Evolutionary conservation across 2,797 vertebrate species (phyloP), one percentile per base, ranked within the genome.

Genomic region (Choloepus didactylus): DNA sequence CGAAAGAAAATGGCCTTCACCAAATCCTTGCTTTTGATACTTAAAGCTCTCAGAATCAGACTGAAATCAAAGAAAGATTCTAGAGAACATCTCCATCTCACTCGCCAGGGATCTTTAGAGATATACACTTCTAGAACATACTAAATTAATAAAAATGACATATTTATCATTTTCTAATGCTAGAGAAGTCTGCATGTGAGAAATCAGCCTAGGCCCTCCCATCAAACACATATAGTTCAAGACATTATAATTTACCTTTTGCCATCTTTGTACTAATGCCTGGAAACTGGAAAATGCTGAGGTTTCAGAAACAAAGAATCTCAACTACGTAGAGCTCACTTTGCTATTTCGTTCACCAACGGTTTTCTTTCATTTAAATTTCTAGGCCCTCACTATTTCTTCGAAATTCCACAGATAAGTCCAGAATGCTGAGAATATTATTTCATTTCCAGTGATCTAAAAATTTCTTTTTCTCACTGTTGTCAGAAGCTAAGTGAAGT

Each of bases 31-130:
- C 21, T 82, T 93, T 92, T 64, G 38, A 94, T 46, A 60, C 5
- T 69, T 38, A 51, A 92, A 85, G 77, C 35, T 91, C 85, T 54
- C 5, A 93, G 72, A 87, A 75, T 59, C 46, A 64, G 72, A 75
- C 19, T 64, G 44, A 89, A 81, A 67, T 64, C 38, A 18, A 64
- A 94, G 51, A 69, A 83, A 93, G 59, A 89, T 46, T 94, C 80
- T 10, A 69, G 56, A 83, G 87, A 94, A 77, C 7, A 86, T 46
- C 38, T 83, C 60, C 46, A 75, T 23, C 27, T 56, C 94, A 86
- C 11, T 29, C 4, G 0, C 12, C 64, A 8, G 31, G 62, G 19
- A 21, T 54, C 35, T n/a, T 72, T 27, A 70, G 15, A 66, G 35
- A 79, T 10, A 70, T 12, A 49, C 11, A 87, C 16, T 54, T 51